Percentiles rank a stretch among this genome's conserved stretches.
Conservation (phyloP, 2,888 invertebrate species). For the Scaptomyza tumidula region DNA sequence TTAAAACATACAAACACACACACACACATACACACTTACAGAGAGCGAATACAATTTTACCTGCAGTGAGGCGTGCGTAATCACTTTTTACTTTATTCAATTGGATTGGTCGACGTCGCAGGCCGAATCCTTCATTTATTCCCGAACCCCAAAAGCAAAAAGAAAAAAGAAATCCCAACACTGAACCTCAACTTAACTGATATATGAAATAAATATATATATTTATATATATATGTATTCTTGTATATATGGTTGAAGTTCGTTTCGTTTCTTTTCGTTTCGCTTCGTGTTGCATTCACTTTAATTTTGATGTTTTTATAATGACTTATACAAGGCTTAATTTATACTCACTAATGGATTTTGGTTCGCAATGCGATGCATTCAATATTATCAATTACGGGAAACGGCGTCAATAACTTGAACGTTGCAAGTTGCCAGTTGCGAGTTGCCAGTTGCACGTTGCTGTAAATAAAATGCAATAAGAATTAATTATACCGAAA, state of each 20-base stretch:
- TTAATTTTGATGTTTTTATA: constrained; percentile 53
- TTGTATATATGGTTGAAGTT: too few species aligned
- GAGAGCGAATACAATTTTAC: constrained; percentile 18
- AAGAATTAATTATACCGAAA: constrained; percentile 68
- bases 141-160: not conserved
- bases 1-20: constrained; percentile 56
- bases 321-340: constrained; percentile 75
- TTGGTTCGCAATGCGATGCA: constrained; percentile 50
- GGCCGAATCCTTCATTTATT: not conserved
- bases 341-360: constrained; percentile 79
- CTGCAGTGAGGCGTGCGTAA: constrained; percentile 38
- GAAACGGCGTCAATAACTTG: constrained; percentile 37
- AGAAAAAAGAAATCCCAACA: not conserved
- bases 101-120: constrained; percentile 28
- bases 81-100: constrained; percentile 60
- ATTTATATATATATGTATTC: not conserved
- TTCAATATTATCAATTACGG: constrained; percentile 76
- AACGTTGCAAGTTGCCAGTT: constrained; percentile 13
- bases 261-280: not conserved
- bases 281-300: constrained; percentile 7
- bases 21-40: constrained; percentile 37
- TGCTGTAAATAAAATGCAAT: constrained; percentile 53
- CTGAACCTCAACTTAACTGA: not conserved
- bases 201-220: constrained; percentile 24
- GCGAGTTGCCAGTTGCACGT: constrained; percentile 5